These are phyloP conservation scores for Drosophila prosaltans DNA, from an alignment of 1,140 invertebrate genomes.

Conservation along the genomic window DNA sequence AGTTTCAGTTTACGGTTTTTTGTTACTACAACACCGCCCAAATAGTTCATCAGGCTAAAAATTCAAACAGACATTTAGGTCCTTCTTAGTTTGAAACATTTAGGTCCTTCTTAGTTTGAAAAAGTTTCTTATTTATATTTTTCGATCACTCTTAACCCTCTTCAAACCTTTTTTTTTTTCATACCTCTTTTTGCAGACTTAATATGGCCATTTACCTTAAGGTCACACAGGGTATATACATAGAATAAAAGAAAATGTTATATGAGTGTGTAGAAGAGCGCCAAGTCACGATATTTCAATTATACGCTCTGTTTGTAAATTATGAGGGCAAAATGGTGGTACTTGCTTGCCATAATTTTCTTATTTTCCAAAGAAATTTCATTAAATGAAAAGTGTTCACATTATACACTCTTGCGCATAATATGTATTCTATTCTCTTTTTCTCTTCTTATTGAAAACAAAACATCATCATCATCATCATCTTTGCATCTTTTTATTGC, in stretches of 20 bases:
- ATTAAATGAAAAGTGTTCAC: slow-evolving; percentile 21
- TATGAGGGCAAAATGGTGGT: slow-evolving; percentile 44
- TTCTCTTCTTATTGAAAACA: not conserved
- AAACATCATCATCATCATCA: not conserved
- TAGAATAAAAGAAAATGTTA: slow-evolving; percentile 39
- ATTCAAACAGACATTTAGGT: too few species aligned
- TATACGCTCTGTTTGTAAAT: slow-evolving; percentile 60
- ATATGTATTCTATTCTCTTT: not conserved
- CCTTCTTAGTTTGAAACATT: too few species aligned
- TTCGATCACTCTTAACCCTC: too few species aligned
- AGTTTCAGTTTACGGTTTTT: too few species aligned
- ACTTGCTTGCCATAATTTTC: slow-evolving; percentile 14
- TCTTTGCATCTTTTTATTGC: slow-evolving; percentile 13
- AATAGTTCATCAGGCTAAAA: too few species aligned
- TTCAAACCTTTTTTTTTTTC: too few species aligned
- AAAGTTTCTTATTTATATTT: too few species aligned
- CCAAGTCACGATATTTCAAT: slow-evolving; percentile 77
- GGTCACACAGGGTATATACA: not conserved
- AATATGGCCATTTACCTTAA: too few species aligned
- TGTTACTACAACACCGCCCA: too few species aligned
- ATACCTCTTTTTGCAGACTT: too few species aligned
- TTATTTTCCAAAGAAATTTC: slow-evolving; percentile 14
- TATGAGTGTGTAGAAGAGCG: slow-evolving; percentile 33
- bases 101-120: too few species aligned
- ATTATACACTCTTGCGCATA: not conserved